Evolutionary conservation across 2,797 vertebrate genomes (phyloP), one percentile per base, ranked within the genome.

Genomic region (Pangasius krempfi): DNA sequence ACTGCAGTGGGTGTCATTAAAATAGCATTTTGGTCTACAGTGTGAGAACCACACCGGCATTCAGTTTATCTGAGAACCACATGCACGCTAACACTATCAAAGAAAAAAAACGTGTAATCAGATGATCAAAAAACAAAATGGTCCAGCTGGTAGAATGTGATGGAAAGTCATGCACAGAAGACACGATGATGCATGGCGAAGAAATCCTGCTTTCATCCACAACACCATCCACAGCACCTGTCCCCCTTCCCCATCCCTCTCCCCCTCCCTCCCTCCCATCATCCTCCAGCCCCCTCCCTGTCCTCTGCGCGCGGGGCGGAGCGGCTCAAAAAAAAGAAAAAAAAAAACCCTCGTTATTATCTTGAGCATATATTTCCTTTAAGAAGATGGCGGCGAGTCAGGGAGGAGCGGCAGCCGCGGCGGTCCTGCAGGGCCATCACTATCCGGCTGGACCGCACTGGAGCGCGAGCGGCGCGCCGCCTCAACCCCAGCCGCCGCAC

Each of bases 331-430:
- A 40, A 22, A 72, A 25, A 25, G 7, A 73, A 25, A 14, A 89
- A 76, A 78, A 86, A 87, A 79, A 16, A 14, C 75, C 94, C 93
- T 95, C 95, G 89, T 96, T 96, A 95, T 96, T 95, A 96, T 95
- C 94, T 94, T 94, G 92, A 92, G 94, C 93, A 93, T 95, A 93
- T 93, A 92, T 92, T 92, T 91, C 91, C 90, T 70, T 95, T 92
- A 94, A 94, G 95, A 97, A 97, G 96, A 98, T 99, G 98, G 98
- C 98, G 97, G 97, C 97, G 90, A 97, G 97, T 97, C 97, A 97
- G 95, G 97, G 97, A 95, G 96, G 97, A 94, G 95, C 96, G 94
- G 96, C 95, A 95, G 95, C 92, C 91, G 96, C 94, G 91, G 92
- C 94, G 88, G 94, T 95, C 92, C 93, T 94, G 85, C 96, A 96